Base-by-base conservation (phyloP, 2,113 vertebrate genomes). In the Clarias gariepinus region DNA sequence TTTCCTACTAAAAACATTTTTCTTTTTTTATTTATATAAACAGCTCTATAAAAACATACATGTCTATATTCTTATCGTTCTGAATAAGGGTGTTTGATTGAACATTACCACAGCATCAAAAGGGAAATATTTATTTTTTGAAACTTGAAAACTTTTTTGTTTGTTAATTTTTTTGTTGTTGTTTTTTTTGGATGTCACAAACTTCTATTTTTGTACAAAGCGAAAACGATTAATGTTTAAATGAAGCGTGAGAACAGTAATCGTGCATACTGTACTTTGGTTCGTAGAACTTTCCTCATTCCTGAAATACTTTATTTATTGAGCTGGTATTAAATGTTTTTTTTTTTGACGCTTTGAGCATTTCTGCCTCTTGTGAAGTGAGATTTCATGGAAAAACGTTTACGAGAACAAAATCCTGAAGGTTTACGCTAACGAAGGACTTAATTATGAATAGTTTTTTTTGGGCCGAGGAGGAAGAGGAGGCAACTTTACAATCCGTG, bases 81-180 rank as follows among this genome's bases (percentile, higher is more conserved):
- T 13, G 81, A 60, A 81, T 71, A 81, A 80, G 78, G 36, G 79
- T 47, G 47, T 73, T 88, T 66, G 30, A 63, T 88, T 66, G 33
- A 88, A 60, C 74, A 83, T 86, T 86, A 18, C 30, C 77, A 18
- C 83, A 88, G 79, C 61, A 71, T 84, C 88, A 81, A 91, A 53
- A 53, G 16, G 88, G 84, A 89, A 63, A 92, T 92, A 92, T 91
- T 91, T 92, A 91, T 92, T 91, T 91, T 91, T 92, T 87, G 41
- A 89, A 91, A 91, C 91, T 92, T 92, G 91, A 91, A 92, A 85
- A 90, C 58, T 81, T 87, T 81, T 89, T 90, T 91, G 88, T 68
- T 18, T 36, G 18, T 33, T 21, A 2, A 5, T 69, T 55, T 7
- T 30, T 78, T 0, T 21, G 23, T 16, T 36, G 18, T 21, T 21